phyloP scores from a whole-genome alignment of 2,888 invertebrate genomes.

The Eupsilia transversa region DNA sequence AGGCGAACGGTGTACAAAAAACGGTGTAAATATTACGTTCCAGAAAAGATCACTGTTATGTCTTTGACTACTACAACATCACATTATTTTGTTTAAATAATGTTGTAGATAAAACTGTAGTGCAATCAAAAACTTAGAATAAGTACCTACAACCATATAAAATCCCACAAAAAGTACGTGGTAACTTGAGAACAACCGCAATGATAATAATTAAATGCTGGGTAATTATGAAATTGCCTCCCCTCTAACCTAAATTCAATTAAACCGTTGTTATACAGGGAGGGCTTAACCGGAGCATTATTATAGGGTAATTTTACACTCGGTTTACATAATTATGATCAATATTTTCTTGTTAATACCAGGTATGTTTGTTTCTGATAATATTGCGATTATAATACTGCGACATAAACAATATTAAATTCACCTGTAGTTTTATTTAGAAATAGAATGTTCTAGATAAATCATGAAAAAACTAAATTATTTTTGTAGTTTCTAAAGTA shows the following conservation, averaged over 20 bases:
- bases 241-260: slow-evolving; percentile 35
- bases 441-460: neutral
- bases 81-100: neutral
- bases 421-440: neutral
- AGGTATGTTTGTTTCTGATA: neutral
- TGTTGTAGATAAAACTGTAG: neutral
- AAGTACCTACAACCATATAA: neutral
- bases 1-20: neutral
- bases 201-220: slow-evolving; percentile 37
- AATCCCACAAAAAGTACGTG: slow-evolving; percentile 1
- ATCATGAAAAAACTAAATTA: too few species aligned
- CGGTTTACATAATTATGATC: slow-evolving; percentile 8
- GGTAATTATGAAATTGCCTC: slow-evolving; percentile 57
- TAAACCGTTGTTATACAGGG: slow-evolving; percentile 38
- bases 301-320: slow-evolving; percentile 39
- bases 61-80: neutral
- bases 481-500: neutral
- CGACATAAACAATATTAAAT: neutral
- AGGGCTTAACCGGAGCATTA: slow-evolving; percentile 30
- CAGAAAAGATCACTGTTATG: neutral
- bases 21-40: neutral
- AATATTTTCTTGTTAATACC: slow-evolving; percentile 4
- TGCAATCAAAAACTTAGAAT: neutral
- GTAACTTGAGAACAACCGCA: slow-evolving; percentile 22
- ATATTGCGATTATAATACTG: neutral